Evolutionary conservation across 2,797 vertebrate species (phyloP).

Genomic region (Ceyx erithaca): DNA sequence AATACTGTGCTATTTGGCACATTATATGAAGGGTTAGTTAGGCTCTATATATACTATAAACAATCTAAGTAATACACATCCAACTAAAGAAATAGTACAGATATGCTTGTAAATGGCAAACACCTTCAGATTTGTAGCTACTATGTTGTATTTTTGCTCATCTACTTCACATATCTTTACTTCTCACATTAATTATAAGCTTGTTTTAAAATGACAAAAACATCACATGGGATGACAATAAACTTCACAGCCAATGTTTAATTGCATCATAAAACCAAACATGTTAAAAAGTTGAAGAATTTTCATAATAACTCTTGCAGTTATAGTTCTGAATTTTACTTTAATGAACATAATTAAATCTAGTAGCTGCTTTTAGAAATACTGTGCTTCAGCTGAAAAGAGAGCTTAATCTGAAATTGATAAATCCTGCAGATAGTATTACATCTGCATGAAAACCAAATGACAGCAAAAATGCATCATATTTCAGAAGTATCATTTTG

Average conservation of each 20-base stretch:
- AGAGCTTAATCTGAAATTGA: neutral
- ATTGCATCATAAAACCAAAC: slow-evolving; percentile 38
- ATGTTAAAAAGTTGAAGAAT: slow-evolving; percentile 20
- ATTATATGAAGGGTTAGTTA: neutral
- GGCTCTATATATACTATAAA: neutral
- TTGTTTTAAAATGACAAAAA: slow-evolving; percentile 45
- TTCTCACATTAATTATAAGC: slow-evolving; percentile 40
- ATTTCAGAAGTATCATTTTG: neutral
- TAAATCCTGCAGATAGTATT: neutral
- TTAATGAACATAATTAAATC: slow-evolving; percentile 50
- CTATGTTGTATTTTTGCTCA: neutral
- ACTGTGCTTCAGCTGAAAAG: neutral
- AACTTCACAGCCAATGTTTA: slow-evolving; percentile 25
- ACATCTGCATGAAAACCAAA: neutral
- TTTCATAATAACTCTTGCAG: slow-evolving; percentile 23
- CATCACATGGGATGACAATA: slow-evolving; percentile 11
- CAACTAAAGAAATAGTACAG: neutral
- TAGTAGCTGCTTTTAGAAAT: slow-evolving; percentile 29
- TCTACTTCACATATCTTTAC: neutral
- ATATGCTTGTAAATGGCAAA: neutral
- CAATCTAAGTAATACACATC: neutral
- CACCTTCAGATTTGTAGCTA: slow-evolving; percentile 8
- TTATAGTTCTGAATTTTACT: slow-evolving; percentile 31
- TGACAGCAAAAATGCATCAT: neutral
- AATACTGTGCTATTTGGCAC: neutral